Evolutionary conservation across 2,113 vertebrate genomes (phyloP).

Genomic region (Rhea pennata): DNA sequence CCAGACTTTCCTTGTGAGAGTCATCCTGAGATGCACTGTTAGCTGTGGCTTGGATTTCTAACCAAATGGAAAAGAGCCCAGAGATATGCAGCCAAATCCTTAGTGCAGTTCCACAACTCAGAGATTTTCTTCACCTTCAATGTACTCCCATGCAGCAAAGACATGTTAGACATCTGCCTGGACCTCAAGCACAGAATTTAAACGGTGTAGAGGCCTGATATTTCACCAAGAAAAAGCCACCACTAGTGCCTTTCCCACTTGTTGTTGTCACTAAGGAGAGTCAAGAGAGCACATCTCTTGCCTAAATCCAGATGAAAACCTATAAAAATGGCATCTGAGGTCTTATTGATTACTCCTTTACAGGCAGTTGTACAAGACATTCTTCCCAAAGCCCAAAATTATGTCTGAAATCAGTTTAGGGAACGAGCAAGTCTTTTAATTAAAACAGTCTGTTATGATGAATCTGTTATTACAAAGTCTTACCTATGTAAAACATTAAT

Average conservation of each 20-base stretch:
- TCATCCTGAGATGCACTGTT: background rate
- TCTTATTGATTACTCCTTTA: conserved; percentile 2
- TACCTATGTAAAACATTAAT: conserved; percentile 89
- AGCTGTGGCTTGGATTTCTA: background rate
- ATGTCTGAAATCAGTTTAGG: conserved; percentile 75
- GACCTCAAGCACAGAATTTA: background rate
- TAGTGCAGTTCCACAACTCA: fast-evolving
- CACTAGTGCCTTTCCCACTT: background rate
- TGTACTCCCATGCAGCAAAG: background rate
- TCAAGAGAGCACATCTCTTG: background rate
- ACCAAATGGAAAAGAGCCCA: background rate
- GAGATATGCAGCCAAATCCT: background rate
- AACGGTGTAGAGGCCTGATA: background rate
- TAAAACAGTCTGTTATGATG: conserved; percentile 83
- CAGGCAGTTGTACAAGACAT: conserved; percentile 11
- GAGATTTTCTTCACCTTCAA: background rate
- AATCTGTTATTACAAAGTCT: conserved; percentile 85
- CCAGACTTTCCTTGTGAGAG: background rate
- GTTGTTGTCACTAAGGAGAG: background rate
- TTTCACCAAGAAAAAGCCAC: background rate
- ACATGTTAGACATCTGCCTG: fast-evolving
- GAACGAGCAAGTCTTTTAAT: conserved; percentile 83
- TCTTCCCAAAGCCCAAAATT: conserved; percentile 60
- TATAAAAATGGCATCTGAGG: background rate
- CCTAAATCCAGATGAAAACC: background rate